phyloP scores from a whole-genome alignment of 2,888 invertebrate genomes.

The Tenthredo notha region DNA sequence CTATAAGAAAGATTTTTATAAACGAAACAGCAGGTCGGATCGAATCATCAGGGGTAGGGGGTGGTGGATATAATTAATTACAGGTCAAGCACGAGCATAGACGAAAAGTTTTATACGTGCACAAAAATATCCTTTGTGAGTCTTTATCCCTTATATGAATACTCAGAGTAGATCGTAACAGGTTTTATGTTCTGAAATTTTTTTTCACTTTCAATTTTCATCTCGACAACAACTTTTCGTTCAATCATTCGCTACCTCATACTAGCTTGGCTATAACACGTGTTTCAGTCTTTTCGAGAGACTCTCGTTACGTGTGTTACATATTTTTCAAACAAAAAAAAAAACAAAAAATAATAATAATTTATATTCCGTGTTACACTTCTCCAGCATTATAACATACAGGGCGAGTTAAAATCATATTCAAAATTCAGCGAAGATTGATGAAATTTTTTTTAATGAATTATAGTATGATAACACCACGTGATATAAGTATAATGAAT shows the following conservation, averaged over 20 bases:
- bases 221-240: background rate
- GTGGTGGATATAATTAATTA: slow-evolving; percentile 3
- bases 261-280: no score
- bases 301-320: no score
- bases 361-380: no score
- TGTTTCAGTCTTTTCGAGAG: background rate
- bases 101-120: background rate
- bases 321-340: no score
- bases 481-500: background rate
- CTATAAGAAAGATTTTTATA: background rate
- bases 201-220: background rate
- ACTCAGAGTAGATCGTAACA: background rate
- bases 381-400: no score
- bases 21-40: background rate
- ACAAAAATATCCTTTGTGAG: background rate
- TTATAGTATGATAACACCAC: no score
- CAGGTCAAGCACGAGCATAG: slow-evolving; percentile 8
- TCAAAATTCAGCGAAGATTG: background rate
- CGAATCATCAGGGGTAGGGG: background rate
- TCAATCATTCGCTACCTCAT: no score
- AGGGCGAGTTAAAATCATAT: background rate
- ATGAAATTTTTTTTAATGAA: background rate
- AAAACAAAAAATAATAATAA: no score
- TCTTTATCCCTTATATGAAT: background rate
- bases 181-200: background rate